Base-by-base conservation (phyloP, 2,113 vertebrate genomes). In the Gila orcuttii region DNA sequence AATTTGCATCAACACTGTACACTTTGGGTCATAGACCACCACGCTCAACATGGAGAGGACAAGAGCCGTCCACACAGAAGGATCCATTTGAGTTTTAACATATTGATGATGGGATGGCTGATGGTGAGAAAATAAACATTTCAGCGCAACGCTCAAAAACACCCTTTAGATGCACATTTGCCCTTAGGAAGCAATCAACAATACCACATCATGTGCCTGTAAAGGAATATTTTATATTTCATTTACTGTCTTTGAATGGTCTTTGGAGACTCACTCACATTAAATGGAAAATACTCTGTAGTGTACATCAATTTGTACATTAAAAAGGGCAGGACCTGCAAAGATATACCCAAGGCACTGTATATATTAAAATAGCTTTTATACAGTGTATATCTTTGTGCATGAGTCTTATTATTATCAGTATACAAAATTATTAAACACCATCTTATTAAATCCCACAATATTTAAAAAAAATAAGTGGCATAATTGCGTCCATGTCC, bases 141-240 rank as follows among this genome's bases (percentile, higher is more conserved):
- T 84, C 69, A 83, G 50, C 9, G 42, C 52, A 9, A 21, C 2
- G 57, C 39, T 83, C 69, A 45, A 60, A 57, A 55, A 36, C 55
- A 76, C 76, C 45, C 59, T 76, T 84, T 82, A 62, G 3, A 36
- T 57, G 52, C 33, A 45, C n/a, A 57, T 62, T 62, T 33, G 55
- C 69, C 82, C 71, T 50, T 12, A 84, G 82, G 82, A 76, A 36
- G 31, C 39, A 84, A 76, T 75, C 55, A 76, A 62, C 57, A 45
- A 74, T 50, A 3, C 11, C 6, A 45, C 8, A 28, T 2, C 71
- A 4, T 17, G 71, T 74, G 42, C 42, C 71, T 47, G 23, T 47
- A 15, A 6, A 75, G 12, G 23, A 47, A 47, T 75, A 25, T 75
- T 75, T 47, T 17, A 47, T 47, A 47, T 68, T 33, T 33, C 6